Evolutionary conservation across 2,113 vertebrate species (phyloP).

Genomic region (Myrmophylax atrothorax): DNA sequence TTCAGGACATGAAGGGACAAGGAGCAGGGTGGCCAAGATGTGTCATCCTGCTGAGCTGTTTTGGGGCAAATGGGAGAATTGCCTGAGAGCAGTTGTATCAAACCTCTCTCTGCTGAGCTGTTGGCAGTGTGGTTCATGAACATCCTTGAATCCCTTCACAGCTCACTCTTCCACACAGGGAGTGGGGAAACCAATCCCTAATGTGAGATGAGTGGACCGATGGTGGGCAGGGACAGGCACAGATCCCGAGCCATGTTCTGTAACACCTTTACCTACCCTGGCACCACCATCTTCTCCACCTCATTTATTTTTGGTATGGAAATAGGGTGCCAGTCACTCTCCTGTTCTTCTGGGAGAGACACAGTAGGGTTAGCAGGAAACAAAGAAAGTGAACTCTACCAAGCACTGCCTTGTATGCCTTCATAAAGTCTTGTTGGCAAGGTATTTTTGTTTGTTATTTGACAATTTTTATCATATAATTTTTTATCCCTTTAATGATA

Average conservation of each 20-base stretch:
- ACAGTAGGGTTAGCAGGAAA: fast-evolving
- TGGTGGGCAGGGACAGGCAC: background rate
- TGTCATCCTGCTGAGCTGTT: background rate
- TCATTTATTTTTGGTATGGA: background rate
- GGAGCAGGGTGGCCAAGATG: fast-evolving
- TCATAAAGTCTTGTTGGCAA: background rate
- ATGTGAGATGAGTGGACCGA: background rate
- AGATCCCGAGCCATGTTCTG: fast-evolving
- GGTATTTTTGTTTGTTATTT: background rate
- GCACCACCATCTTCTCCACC: background rate
- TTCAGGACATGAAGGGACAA: background rate
- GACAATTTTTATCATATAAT: background rate
- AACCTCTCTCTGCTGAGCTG: fast-evolving
- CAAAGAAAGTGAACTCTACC: background rate
- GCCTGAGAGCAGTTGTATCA: background rate
- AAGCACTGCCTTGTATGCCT: background rate
- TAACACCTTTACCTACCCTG: background rate
- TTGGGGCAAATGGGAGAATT: fast-evolving
- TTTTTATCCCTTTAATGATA: background rate
- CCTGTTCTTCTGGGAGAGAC: background rate
- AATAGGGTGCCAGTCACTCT: background rate
- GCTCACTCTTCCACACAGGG: fast-evolving
- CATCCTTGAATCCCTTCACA: background rate
- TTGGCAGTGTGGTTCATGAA: background rate
- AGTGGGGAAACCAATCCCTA: fast-evolving